Evolutionary conservation across 2,113 vertebrate genomes (phyloP).

Genomic region (Balaeniceps rex): DNA sequence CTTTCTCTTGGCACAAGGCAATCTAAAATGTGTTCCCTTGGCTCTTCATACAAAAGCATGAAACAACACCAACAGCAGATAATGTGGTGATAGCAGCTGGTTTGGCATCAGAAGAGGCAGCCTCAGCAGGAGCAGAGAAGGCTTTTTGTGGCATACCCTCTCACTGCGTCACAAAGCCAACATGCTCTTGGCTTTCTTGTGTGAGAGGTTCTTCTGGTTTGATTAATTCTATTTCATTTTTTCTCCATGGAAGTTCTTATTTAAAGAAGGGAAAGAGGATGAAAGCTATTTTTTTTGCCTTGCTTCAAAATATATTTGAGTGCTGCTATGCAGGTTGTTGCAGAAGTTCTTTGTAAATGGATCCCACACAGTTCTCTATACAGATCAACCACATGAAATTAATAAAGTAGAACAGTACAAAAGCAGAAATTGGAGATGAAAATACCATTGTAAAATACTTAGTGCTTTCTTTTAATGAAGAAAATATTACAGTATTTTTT

Average conservation of each 20-base stretch:
- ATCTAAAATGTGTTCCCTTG: not conserved
- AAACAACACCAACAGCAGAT: not conserved
- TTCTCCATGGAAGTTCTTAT: slow-evolving; percentile 23
- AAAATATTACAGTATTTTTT: not conserved
- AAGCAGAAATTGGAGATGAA: not conserved
- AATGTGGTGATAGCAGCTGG: not conserved
- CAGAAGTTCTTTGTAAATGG: not conserved
- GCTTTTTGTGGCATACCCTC: not conserved
- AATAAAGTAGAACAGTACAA: not conserved
- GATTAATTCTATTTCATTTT: slow-evolving; percentile 39
- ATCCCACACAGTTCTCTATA: not conserved
- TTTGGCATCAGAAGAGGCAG: not conserved
- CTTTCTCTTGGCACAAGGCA: not conserved
- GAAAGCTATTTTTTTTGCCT: not conserved
- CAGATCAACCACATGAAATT: not conserved
- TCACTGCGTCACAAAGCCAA: not conserved
- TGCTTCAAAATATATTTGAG: not conserved
- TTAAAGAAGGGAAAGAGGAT: not conserved
- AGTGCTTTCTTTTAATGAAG: not conserved
- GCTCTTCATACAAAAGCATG: not conserved
- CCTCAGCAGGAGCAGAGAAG: not conserved
- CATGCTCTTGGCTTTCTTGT: not conserved
- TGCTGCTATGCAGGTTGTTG: not conserved
- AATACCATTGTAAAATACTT: not conserved
- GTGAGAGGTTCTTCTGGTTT: not conserved